These are phyloP conservation scores for Lateolabrax maculatus DNA, from an alignment of 2,797 vertebrate species.

Conservation along the genomic window DNA sequence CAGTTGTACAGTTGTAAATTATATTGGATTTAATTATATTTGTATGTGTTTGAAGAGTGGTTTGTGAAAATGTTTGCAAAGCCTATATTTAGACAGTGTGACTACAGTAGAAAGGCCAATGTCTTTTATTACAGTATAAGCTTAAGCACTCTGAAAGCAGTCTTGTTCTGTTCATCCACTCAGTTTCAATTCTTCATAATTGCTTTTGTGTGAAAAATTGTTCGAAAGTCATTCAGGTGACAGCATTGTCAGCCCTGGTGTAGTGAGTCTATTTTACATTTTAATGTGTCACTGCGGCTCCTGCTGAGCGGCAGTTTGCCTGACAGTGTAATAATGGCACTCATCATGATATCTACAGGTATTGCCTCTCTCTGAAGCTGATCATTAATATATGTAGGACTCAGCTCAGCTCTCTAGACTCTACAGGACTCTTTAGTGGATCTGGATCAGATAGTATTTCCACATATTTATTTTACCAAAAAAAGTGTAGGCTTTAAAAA, in stretches of 20 bases:
- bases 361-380: slow-evolving; percentile 34
- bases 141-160: slow-evolving; percentile 18
- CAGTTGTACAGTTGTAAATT: background rate
- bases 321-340: slow-evolving; percentile 55
- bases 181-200: slow-evolving; percentile 36
- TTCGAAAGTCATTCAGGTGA: slow-evolving; percentile 52
- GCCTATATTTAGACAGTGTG: background rate
- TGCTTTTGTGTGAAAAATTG: slow-evolving; percentile 42
- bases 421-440: background rate
- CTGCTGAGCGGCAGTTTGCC: slow-evolving; percentile 46
- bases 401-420: slow-evolving; percentile 22
- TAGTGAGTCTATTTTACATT: slow-evolving; percentile 59
- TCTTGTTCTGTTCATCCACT: slow-evolving; percentile 28
- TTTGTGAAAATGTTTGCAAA: slow-evolving; percentile 7
- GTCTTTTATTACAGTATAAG: slow-evolving; percentile 1
- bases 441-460: background rate
- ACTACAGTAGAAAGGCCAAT: background rate
- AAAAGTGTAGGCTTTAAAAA: background rate
- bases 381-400: slow-evolving; percentile 46
- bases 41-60: slow-evolving; percentile 9
- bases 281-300: slow-evolving; percentile 42
- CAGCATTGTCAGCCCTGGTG: slow-evolving; percentile 41
- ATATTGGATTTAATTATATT: background rate
- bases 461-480: background rate
- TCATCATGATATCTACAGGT: slow-evolving; percentile 56